Evolutionary conservation across 1,140 invertebrate species (phyloP), one percentile per base, ranked within the genome.

Genomic region (Myzus persicae): DNA sequence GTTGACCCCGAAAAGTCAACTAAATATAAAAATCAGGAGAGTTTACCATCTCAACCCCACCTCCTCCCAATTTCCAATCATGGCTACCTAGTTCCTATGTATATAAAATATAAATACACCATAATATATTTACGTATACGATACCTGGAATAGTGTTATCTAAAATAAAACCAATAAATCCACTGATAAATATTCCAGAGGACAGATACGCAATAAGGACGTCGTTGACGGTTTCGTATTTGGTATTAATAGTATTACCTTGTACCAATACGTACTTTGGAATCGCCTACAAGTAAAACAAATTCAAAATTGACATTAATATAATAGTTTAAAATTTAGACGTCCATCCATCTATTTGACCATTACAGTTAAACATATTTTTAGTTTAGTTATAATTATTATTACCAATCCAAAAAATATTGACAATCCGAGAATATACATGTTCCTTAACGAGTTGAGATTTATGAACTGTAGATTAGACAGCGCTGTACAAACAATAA

Each of bases 381-480:
- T n/a, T n/a, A n/a, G 18, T 88, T 18, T 76, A 18, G 20, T 51
- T 7, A 87, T 46, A 31, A 38, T 31, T 44, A 31, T 85, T 22
- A 51, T 81, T 67, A 93, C 91, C 91, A 93, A 38, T 93, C 91
- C 91, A 42, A 93, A 93, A 84, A 84, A 93, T 48, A 93, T 48
- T 36, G 91, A 93, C 46, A 93, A 54, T 40, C 91, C 81, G n/a
- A 93, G 46, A 93, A 93, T 93, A 82, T 85, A 93, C 81, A 93
- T 51, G 38, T 93, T 93, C 26, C 91, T 93, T 38, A 93, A 54
- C 36, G 91, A 93, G 26, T 93, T 93, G 36, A 93, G 81, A 84
- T 93, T 93, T 84, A 93, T 85, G 46, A 93, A 93, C 44, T 93
- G 91, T 54, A 93, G 36, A 93, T 93, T 93, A 38, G 91, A 93